Evolutionary conservation across 1,140 invertebrate genomes (phyloP), one percentile per base, ranked within the genome.

Genomic region (Latrodectus geometricus): DNA sequence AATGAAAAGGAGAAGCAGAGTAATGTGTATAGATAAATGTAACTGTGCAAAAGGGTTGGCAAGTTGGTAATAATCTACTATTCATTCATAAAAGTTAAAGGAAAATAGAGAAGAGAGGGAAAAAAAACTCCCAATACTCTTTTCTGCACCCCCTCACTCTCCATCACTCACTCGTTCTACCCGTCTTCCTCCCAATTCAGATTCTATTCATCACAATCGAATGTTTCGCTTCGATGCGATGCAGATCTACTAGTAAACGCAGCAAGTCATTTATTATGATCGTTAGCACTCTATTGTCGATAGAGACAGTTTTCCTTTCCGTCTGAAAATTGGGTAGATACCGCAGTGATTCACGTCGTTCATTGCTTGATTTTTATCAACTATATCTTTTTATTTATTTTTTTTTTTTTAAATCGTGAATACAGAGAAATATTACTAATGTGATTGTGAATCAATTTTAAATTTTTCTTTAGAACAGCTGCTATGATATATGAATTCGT

Each of bases 201-300:
- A 54, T 74, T 74, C 80, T 50, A 74, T 83, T 83, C 72, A 56
- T 74, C 66, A 23, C 75, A 83, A 83, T 83, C 80, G 80, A 83
- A 83, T 83, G 80, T 83, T 83, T 70, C 54, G 54, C 75, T 61
- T 9, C 17, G n/a, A n/a, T 69, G 68, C 68, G 17, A 69, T n/a
- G 68, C 68, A 21, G n/a, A 69, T 69, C 68, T 69, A 3, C 54
- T 17, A 61, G 54, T 8, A 8, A 61, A 61, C 11, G 49, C 54
- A 52, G 72, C 35, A 15, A 8, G 80, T 83, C 80, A 83, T 83
- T 83, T 83, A 83, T 83, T 83, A 83, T 69, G 80, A 83, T 83
- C 80, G 80, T 83, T 83, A 83, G 80, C 80, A 83, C 80, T 83
- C 80, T 74, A 83, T 83, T 83, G 80, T 83, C 70, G 75, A 50